Conservation (phyloP, 1,140 invertebrate species). For the Drosophila aff. region DNA sequence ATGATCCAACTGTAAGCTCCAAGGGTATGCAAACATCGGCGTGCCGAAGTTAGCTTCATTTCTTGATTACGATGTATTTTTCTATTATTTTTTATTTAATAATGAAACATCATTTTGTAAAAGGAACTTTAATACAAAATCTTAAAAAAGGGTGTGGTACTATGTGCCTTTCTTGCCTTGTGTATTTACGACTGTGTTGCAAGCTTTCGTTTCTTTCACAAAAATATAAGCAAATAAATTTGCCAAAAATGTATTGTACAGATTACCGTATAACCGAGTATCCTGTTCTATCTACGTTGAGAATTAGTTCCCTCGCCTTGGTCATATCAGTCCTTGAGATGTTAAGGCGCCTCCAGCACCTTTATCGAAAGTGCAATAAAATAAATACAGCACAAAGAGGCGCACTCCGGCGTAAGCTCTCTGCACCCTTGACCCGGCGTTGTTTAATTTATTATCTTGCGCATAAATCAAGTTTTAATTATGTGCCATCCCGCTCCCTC, state of each 20-base stretch:
- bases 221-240: too few relatives aligned
- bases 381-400: conserved; percentile 37
- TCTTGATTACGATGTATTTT: too few relatives aligned
- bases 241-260: not conserved
- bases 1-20: too few relatives aligned
- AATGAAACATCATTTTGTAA: too few relatives aligned
- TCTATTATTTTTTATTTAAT: too few relatives aligned
- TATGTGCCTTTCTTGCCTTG: too few relatives aligned
- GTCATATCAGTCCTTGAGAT: not conserved
- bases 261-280: too few relatives aligned
- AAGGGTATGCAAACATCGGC: not conserved
- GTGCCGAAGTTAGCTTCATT: too few relatives aligned
- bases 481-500: conserved; percentile 45
- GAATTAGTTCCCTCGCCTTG: not conserved
- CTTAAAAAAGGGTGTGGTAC: too few relatives aligned
- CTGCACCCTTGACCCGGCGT: conserved; percentile 16
- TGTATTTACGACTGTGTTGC: too few relatives aligned
- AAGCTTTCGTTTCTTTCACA: too few relatives aligned
- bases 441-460: conserved; percentile 66
- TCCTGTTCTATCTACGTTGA: not conserved
- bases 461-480: conserved; percentile 76
- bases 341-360: conserved; percentile 48
- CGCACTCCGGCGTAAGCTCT: conserved; percentile 20
- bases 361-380: conserved; percentile 43
- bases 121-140: too few relatives aligned